phyloP scores from a whole-genome alignment of 2,113 vertebrate genomes.

The Mesocricetus auratus region DNA sequence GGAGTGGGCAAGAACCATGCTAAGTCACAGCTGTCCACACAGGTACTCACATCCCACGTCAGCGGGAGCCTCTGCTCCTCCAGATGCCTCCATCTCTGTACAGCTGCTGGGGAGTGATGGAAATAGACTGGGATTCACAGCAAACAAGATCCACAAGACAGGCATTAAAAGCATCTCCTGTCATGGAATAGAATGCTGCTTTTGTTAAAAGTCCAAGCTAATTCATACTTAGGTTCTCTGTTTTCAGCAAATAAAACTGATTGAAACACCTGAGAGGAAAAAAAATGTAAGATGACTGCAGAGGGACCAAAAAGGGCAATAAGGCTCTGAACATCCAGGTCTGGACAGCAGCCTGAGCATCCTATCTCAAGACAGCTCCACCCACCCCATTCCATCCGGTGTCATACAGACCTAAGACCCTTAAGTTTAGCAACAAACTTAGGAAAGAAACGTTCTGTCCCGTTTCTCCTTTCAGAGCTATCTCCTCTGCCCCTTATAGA shows the following conservation, averaged over 20 bases:
- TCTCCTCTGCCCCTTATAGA: background rate
- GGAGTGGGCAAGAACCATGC: background rate
- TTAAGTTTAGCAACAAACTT: background rate
- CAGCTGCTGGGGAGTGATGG: background rate
- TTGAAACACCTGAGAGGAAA: conserved; percentile 1
- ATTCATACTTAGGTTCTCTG: conserved; percentile 51
- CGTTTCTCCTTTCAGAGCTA: background rate
- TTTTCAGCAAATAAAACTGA: conserved; percentile 69
- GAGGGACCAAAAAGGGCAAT: background rate
- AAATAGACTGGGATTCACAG: background rate
- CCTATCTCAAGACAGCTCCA: background rate
- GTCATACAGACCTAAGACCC: background rate
- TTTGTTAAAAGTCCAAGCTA: background rate
- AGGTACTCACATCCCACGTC: rapidly evolving
- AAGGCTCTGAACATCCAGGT: background rate
- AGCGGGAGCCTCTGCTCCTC: background rate
- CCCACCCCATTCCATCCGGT: background rate
- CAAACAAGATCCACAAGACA: background rate
- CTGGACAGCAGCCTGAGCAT: background rate
- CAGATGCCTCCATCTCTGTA: rapidly evolving
- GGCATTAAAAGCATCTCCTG: background rate
- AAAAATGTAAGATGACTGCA: background rate
- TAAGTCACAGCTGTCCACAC: rapidly evolving
- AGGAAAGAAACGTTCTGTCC: conserved; percentile 30
- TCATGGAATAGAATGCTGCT: background rate